phyloP scores from a whole-genome alignment of 2,113 vertebrate genomes.

The Hystrix cristata region DNA sequence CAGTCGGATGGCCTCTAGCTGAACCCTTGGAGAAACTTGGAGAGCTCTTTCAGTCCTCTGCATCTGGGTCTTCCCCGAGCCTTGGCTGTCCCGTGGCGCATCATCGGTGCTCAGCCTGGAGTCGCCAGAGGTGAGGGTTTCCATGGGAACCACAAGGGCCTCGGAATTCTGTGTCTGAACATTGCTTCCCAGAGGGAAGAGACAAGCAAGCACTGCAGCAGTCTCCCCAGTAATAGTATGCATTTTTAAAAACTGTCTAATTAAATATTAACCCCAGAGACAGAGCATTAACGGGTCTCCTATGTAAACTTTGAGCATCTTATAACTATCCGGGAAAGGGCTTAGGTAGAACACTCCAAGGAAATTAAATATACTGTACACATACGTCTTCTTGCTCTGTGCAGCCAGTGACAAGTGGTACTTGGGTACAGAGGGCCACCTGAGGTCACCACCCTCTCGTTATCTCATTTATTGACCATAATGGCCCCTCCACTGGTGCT shows the following conservation, averaged over 20 bases:
- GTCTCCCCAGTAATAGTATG: constrained; percentile 24
- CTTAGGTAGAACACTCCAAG: constrained; percentile 40
- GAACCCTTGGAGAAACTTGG: background rate
- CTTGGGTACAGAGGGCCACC: background rate
- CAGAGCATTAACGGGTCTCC: constrained; percentile 47
- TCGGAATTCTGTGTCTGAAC: constrained; percentile 61
- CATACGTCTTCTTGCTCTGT: background rate
- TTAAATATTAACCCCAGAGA: constrained; percentile 84
- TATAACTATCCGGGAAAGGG: constrained; percentile 35
- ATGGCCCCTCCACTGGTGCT: background rate
- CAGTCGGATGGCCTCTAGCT: background rate
- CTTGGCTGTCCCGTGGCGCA: background rate
- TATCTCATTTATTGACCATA: background rate
- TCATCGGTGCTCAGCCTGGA: background rate
- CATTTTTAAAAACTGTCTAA: constrained; percentile 71
- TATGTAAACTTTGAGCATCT: constrained; percentile 62
- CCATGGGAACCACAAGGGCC: constrained; percentile 31
- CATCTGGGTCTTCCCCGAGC: background rate
- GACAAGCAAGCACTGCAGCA: constrained; percentile 36
- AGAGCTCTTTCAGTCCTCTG: background rate
- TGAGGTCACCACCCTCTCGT: background rate
- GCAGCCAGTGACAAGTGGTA: background rate
- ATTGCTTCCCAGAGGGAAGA: constrained; percentile 58
- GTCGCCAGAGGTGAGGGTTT: constrained; percentile 49
- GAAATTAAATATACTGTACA: constrained; percentile 1